Evolutionary conservation across 2,113 vertebrate genomes (phyloP).

Genomic region (Vulpes vulpes): DNA sequence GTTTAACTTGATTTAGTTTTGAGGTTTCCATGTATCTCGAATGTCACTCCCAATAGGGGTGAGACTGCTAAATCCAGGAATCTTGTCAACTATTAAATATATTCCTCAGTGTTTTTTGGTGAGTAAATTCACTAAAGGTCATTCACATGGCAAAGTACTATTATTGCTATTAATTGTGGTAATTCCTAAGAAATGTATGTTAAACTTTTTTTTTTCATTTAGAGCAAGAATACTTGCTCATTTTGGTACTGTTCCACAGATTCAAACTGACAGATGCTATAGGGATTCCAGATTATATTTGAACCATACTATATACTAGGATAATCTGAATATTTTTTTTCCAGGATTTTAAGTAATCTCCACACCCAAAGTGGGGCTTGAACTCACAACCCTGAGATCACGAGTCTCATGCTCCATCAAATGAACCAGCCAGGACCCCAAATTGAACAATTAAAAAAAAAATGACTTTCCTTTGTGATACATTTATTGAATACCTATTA

Average conservation of each 20-base stretch:
- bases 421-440: neutral
- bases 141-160: conserved; percentile 26
- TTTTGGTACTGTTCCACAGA: conserved; percentile 11
- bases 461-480: neutral
- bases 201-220: neutral
- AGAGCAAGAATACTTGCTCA: neutral
- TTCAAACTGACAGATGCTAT: neutral
- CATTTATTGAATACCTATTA: neutral
- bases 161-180: neutral
- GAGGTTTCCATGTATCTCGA: neutral
- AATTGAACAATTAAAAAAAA: neutral
- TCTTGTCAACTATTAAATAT: conserved; percentile 14
- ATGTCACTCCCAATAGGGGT: neutral
- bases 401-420: neutral
- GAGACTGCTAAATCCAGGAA: neutral
- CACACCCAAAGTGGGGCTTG: neutral
- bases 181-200: conserved; percentile 50
- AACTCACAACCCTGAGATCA: neutral
- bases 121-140: conserved; percentile 27
- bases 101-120: conserved; percentile 21
- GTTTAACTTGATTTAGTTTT: neutral
- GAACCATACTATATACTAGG: neutral
- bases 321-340: neutral
- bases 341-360: neutral
- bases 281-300: conserved; percentile 55